Base-by-base conservation (phyloP, 30 jellyfish, hydroid and myxozoan species). In the Haliclystus octoradiatus region DNA sequence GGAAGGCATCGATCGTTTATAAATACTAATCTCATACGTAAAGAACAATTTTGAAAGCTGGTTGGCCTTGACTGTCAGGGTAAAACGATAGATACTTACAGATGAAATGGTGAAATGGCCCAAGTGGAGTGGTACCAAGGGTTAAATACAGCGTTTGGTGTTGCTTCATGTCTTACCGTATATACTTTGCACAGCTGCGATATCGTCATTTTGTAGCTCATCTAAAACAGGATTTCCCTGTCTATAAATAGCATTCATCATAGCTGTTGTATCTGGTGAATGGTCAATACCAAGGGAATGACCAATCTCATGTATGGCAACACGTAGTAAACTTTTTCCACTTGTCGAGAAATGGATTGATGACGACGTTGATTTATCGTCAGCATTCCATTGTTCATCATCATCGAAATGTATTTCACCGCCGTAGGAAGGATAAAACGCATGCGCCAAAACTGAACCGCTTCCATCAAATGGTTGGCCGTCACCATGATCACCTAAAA, bases 381-480 rank as follows among this genome's bases (percentile, higher is more conserved):
- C 80, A 22, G 63, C 71, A 5, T 34, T 81, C 97, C 97, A 88
- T 14, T 73, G 49, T 50, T 88, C 97, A 46, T 77, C 94, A 66
- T 88, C 97, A 52, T 88, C 97, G 52, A 88, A 88, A 60, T 81
- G 94, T 2, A 88, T 51, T 33, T 84, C 92, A 0, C 97, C 97
- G 22, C 84, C 84, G 28, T 71, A 40, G 25, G 65, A 33, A 23
- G 97, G 97, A 51, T 53, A 78, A 62, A 78, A 88, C 13, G 97
- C 97, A 69, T 88, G 97, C 4, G 93, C 97, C 62, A 88, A 77
- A 3, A 81, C 86, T 47, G 78, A 70, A 0, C 82, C 82, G 2
- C 83, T 84, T 2, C 97, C 97, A 53, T 88, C 97, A 66, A 88
- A 88, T 3, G 94, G 93, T 65, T 70, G 51, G 7, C 71, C 75